Conservation (phyloP, 2,797 vertebrate species). For the Oceanodroma leucorhoa region DNA sequence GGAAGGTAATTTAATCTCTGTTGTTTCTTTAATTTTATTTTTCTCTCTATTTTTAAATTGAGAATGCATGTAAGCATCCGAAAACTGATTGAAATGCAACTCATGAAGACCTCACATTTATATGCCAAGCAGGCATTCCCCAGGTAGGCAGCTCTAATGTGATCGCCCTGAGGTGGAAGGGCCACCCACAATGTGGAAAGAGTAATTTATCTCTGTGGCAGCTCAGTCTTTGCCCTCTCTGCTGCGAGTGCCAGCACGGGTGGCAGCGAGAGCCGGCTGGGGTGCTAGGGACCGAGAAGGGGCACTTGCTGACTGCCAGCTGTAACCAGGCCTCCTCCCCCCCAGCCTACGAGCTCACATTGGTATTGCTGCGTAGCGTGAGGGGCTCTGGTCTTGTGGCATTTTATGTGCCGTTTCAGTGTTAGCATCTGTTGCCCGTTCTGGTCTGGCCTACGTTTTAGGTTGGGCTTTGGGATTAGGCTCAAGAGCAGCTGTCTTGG, state of each 20-base stretch:
- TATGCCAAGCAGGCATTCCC: background rate
- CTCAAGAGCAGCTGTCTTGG: background rate
- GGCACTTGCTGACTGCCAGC: accelerated
- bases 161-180: background rate
- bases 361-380: background rate
- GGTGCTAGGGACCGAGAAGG: background rate
- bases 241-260: background rate
- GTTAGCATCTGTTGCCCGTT: background rate
- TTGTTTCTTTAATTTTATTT: background rate
- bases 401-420: background rate
- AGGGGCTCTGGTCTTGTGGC: background rate
- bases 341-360: accelerated
- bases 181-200: background rate
- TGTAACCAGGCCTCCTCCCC: accelerated
- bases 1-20: background rate
- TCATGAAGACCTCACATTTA: background rate
- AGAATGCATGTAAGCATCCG: accelerated
- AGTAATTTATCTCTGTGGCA: background rate
- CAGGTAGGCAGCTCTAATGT: background rate
- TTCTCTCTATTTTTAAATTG: background rate
- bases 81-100: background rate
- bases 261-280: background rate
- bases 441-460: background rate
- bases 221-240: background rate
- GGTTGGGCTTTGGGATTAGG: background rate